Base-by-base conservation (phyloP, 2,888 invertebrate genomes). In the Epinotia demarniana region DNA sequence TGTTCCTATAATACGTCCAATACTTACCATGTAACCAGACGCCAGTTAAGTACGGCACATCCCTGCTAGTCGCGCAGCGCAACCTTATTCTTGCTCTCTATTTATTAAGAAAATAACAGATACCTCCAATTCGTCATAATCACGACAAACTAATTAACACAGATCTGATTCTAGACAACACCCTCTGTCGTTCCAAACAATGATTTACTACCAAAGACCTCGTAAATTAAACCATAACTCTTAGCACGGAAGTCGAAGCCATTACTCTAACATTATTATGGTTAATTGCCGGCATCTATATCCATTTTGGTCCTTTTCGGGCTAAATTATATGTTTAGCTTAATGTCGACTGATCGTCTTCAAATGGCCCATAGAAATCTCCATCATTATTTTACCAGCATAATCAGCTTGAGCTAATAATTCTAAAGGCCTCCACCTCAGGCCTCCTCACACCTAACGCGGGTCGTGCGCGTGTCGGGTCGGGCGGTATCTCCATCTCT, bases 221-320 rank as follows among this genome's bases (percentile, higher is more conserved):
- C 75, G 60, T 73, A 67, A 73, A 66, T 60, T 33, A 74, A 58
- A 70, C 69, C 69, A 75, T 75, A 70, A 66, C 27, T 75, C 70
- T 57, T 33, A 4, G 62, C 57, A n/a, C 71, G 75, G 75, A 75
- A 75, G 57, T 67, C 18, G 3, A 8, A 16, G 63, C 64, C 67
- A 75, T 72, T 72, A 67, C 61, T 75, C 33, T 61, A 58, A 53
- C 70, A 71, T 75, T 71, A 75, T 72, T 62, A 72, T 75, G n/a
- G 66, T 72, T 72, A 75, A 75, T 75, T 67, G 66, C 67, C 57
- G n/a, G 60, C 72, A 75, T 75, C 67, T 75, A 72, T 71, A 71
- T 72, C 46, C 67, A 75, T 72, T 71, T 75, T 64, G 70, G 58
- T 74, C 70, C 49, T 58, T 74, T 75, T 74, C 58, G 19, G 23